These are phyloP conservation scores for Galaxias olidus DNA, from an alignment of 2,797 vertebrate genomes.

Conservation along the genomic window DNA sequence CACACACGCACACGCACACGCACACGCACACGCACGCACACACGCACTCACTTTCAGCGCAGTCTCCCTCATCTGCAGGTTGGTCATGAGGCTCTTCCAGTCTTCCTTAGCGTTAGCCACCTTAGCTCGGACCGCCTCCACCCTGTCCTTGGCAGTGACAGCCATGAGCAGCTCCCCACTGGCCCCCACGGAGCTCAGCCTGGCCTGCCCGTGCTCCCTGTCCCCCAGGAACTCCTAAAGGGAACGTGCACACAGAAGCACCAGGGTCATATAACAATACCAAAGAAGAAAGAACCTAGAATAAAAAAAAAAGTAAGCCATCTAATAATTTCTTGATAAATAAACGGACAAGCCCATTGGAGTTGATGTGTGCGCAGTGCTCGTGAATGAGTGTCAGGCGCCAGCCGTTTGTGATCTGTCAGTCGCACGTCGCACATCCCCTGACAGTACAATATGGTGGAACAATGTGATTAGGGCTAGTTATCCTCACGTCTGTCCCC, in stretches of 20 bases:
- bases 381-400: too few relatives aligned
- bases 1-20: slow-evolving; percentile 1
- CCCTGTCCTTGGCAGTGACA: slow-evolving; percentile 84
- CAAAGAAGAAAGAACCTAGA: background rate
- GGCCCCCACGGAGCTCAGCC: slow-evolving; percentile 82
- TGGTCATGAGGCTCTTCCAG: slow-evolving; percentile 89
- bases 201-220: slow-evolving; percentile 90
- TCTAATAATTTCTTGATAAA: too few relatives aligned
- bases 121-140: slow-evolving; percentile 83
- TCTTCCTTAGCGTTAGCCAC: slow-evolving; percentile 83
- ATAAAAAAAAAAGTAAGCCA: background rate
- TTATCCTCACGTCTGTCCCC: slow-evolving; percentile 6
- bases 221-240: slow-evolving; percentile 90
- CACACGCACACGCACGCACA: background rate
- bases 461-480: slow-evolving; percentile 40
- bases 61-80: slow-evolving; percentile 86
- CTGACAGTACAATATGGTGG: background rate
- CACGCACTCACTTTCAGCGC: slow-evolving; percentile 79
- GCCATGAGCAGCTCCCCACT: slow-evolving; percentile 88
- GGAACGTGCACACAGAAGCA: background rate
- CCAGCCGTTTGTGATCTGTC: background rate
- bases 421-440: background rate
- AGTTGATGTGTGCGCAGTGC: background rate
- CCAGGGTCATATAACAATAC: background rate
- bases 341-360: background rate